Evolutionary conservation across 2,888 invertebrate species (phyloP).

Genomic region (Agriotes lineatus): DNA sequence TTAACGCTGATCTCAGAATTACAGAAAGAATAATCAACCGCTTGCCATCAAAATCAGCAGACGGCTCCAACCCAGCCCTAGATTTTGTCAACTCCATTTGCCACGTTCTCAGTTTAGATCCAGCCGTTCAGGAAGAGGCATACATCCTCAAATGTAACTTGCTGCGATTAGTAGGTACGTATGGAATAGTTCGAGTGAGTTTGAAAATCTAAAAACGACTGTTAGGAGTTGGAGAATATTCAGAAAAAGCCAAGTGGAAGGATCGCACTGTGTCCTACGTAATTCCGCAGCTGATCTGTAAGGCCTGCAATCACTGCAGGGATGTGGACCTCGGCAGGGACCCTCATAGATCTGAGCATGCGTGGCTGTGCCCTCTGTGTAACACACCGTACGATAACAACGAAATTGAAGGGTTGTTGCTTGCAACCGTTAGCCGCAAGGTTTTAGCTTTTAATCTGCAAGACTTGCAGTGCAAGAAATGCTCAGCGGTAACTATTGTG

Average conservation of each 20-base stretch:
- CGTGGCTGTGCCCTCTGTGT: slow-evolving; percentile 91
- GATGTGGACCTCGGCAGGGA: slow-evolving; percentile 96
- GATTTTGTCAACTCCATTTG: slow-evolving; percentile 91
- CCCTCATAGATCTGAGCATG: slow-evolving; percentile 68
- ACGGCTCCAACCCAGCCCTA: slow-evolving; percentile 75
- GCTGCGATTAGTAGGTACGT: slow-evolving; percentile 71
- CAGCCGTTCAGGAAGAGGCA: slow-evolving; percentile 76
- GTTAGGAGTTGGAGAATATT: slow-evolving; percentile 87
- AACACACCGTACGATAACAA: slow-evolving; percentile 84
- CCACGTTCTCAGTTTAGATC: slow-evolving; percentile 79
- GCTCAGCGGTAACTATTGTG: slow-evolving; percentile 81
- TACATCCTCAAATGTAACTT: slow-evolving; percentile 80
- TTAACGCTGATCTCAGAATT: too few species aligned
- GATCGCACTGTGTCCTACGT: slow-evolving; percentile 88
- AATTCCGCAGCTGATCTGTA: slow-evolving; percentile 92
- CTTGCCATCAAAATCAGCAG: slow-evolving; percentile 63
- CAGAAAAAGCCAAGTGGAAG: slow-evolving; percentile 83
- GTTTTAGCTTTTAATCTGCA: slow-evolving; percentile 91
- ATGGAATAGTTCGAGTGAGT: not conserved
- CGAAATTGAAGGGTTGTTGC: slow-evolving; percentile 87
- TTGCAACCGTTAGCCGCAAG: slow-evolving; percentile 85
- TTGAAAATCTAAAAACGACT: not conserved
- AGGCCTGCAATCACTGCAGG: slow-evolving; percentile 93
- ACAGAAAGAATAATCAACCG: slow-evolving; percentile 74
- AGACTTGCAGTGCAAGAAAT: slow-evolving; percentile 91